Conservation (phyloP, 2,888 invertebrate species). For the Bugulina stolonifera region DNA sequence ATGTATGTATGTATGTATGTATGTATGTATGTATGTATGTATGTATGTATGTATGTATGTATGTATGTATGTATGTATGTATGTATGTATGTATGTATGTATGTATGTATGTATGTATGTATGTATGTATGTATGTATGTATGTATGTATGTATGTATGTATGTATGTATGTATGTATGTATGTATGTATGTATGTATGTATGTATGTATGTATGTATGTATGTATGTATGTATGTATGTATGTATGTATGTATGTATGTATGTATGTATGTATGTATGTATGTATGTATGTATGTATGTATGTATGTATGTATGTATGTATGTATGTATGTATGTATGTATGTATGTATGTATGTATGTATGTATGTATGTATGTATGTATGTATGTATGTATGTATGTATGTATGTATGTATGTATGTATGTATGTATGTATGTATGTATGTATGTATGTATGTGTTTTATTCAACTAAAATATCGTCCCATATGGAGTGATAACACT, state of each 20-base stretch:
- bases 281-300: constrained; percentile 4
- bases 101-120: constrained; percentile 4
- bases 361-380: constrained; percentile 4
- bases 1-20: constrained; percentile 4
- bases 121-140: constrained; percentile 4
- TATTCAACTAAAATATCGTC: too few species aligned
- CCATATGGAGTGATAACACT: too few species aligned
- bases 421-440: constrained; percentile 4
- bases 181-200: constrained; percentile 4
- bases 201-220: constrained; percentile 4
- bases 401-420: constrained; percentile 4
- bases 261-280: constrained; percentile 4
- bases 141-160: constrained; percentile 4
- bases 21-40: constrained; percentile 4
- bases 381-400: constrained; percentile 4
- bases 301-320: constrained; percentile 4
- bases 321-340: constrained; percentile 4
- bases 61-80: constrained; percentile 4
- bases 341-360: constrained; percentile 4
- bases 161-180: constrained; percentile 4
- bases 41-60: constrained; percentile 4
- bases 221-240: constrained; percentile 4
- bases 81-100: constrained; percentile 4
- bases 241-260: constrained; percentile 4
- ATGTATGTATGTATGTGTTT: constrained; percentile 1